These are phyloP conservation scores for Plebejus anna DNA, from an alignment of 2,888 invertebrate species.

Conservation along the genomic window DNA sequence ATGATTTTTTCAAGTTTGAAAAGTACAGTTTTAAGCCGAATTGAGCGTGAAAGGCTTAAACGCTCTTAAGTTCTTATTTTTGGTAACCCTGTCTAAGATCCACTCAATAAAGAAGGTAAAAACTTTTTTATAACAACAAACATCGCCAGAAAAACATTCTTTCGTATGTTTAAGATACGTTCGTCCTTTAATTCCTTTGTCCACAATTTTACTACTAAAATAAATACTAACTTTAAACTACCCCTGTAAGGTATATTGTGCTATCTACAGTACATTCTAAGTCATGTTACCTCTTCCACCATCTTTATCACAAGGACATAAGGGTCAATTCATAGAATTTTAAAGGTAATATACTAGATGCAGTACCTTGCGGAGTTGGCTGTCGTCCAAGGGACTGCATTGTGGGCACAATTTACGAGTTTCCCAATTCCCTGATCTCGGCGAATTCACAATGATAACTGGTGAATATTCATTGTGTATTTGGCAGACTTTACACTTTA, in stretches of 20 bases:
- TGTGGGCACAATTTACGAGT: constrained; percentile 46
- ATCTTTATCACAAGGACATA: background rate
- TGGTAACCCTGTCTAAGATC: background rate
- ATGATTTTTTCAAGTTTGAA: too few relatives aligned
- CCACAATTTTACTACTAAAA: background rate
- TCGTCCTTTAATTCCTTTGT: background rate
- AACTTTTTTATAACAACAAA: background rate
- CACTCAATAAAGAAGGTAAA: background rate
- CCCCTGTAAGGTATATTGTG: background rate
- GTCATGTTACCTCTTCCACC: background rate
- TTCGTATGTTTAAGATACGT: background rate
- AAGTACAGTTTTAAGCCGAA: too few relatives aligned
- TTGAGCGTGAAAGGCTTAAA: too few relatives aligned
- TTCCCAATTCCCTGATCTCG: constrained; percentile 42
- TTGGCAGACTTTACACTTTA: background rate
- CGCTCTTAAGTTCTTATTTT: background rate
- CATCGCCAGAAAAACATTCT: background rate
- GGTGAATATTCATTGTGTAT: background rate
- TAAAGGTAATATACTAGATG: background rate
- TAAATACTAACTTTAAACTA: background rate
- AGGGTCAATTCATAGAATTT: background rate
- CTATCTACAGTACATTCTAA: background rate
- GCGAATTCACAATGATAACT: constrained; percentile 26
- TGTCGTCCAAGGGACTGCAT: constrained; percentile 46
- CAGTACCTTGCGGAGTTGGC: constrained; percentile 42